These are phyloP conservation scores for Aurelia sp. DNA, from an alignment of 30 jellyfish, hydroid and myxozoan genomes.

Conservation along the genomic window DNA sequence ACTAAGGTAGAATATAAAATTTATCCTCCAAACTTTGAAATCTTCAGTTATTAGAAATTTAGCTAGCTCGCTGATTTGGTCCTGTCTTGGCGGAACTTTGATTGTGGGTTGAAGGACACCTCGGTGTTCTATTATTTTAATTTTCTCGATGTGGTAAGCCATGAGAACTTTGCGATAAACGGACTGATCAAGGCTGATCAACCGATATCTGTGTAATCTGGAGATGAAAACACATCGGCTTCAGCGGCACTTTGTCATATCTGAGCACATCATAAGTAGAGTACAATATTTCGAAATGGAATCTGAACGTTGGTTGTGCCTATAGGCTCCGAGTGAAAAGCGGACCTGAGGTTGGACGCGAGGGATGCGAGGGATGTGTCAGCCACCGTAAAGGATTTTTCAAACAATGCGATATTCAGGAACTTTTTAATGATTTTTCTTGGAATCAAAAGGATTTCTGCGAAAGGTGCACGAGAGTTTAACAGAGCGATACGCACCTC, in stretches of 20 bases:
- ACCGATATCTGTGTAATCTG: slow-evolving; percentile 40
- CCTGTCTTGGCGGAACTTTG: neutral
- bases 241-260: slow-evolving; percentile 40
- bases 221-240: slow-evolving; percentile 49
- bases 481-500: no score
- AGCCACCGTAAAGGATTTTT: no score
- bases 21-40: no score
- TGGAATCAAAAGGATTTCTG: no score
- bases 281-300: slow-evolving; percentile 44
- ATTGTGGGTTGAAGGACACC: slow-evolving; percentile 13
- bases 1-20: no score
- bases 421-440: no score
- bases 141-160: slow-evolving; percentile 55
- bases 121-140: slow-evolving; percentile 18
- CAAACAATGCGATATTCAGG: no score
- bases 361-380: no score
- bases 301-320: slow-evolving; percentile 8
- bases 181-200: slow-evolving; percentile 58
- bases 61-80: neutral
- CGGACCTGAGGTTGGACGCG: neutral
- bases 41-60: no score
- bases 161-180: slow-evolving; percentile 29
- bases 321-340: neutral
- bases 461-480: no score
- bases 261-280: slow-evolving; percentile 4